These are phyloP conservation scores for Orbicella faveolata DNA, from an alignment of 64 coral and sea anemone genomes.

Conservation along the genomic window DNA sequence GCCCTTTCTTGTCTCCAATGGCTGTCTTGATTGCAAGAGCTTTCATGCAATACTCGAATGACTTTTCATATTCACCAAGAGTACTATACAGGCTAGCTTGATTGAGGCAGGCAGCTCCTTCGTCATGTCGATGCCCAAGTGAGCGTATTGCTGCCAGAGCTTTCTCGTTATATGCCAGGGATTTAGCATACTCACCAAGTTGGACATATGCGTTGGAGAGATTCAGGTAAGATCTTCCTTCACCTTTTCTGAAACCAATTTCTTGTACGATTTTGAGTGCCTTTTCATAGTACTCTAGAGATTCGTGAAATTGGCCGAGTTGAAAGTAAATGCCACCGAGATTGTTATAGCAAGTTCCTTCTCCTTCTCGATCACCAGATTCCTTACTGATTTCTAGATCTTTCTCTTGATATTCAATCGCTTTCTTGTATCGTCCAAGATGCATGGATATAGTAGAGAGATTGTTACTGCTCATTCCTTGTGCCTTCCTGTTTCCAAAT, in stretches of 20 bases:
- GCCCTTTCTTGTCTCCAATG: background rate
- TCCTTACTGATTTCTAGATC: background rate
- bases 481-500: background rate
- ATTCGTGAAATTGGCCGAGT: background rate
- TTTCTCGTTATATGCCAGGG: background rate
- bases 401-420: conserved; percentile 2
- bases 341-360: conserved; percentile 16
- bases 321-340: background rate
- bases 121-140: background rate
- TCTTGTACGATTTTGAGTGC: background rate
- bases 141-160: background rate
- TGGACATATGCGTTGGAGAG: background rate
- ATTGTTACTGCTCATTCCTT: background rate
- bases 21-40: conserved; percentile 11
- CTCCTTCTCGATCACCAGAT: background rate
- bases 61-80: conserved; percentile 12
- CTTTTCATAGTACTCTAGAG: conserved; percentile 1
- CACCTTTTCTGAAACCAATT: background rate
- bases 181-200: background rate
- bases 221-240: background rate
- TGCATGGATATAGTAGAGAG: background rate
- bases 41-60: conserved; percentile 8
- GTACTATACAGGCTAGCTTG: background rate
- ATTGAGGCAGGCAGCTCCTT: conserved; percentile 1
- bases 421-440: conserved; percentile 5